phyloP scores from a whole-genome alignment of 1,140 invertebrate species.

The Drosophila auraria region DNA sequence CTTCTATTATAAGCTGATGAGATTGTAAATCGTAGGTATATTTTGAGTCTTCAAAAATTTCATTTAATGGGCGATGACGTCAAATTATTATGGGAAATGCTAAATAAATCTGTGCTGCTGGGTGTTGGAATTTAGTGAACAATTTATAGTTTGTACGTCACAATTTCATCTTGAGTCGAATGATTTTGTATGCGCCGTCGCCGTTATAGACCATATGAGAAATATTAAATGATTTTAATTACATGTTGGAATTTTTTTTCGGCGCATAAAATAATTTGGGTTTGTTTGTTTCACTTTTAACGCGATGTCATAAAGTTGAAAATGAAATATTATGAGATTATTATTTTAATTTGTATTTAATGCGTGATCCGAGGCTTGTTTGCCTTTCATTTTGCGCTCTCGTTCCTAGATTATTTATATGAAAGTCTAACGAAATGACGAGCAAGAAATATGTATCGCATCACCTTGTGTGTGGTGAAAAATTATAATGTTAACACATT shows the following conservation, averaged over 20 bases:
- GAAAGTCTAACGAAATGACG: conserved; percentile 9
- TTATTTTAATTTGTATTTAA: conserved; percentile 35
- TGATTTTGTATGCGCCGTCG: conserved; percentile 4
- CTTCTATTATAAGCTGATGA: conserved; percentile 6
- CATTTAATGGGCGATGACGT: conserved; percentile 29
- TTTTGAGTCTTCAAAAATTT: conserved; percentile 7
- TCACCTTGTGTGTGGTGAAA: conserved; percentile 18
- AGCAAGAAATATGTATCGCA: conserved; percentile 6
- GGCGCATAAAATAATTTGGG: conserved; percentile 25
- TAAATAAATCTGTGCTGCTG: conserved; percentile 14
- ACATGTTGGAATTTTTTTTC: conserved; percentile 32
- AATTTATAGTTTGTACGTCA: conserved; percentile 45
- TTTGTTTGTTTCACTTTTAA: conserved; percentile 20
- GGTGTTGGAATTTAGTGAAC: conserved; percentile 28
- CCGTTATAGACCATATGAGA: conserved; percentile 40
- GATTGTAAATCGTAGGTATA: conserved; percentile 11
- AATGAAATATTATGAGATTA: conserved; percentile 38
- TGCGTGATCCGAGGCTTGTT: conserved; percentile 8
- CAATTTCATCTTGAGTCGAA: conserved; percentile 31
- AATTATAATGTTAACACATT: conserved; percentile 37
- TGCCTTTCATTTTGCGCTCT: conserved; percentile 9
- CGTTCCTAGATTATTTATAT: conserved; percentile 17
- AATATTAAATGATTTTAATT: conserved; percentile 50
- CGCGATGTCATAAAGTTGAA: conserved; percentile 29
- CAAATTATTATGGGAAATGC: conserved; percentile 33